Evolutionary conservation across 2,797 vertebrate genomes (phyloP).

Genomic region (Psittacula echo): DNA sequence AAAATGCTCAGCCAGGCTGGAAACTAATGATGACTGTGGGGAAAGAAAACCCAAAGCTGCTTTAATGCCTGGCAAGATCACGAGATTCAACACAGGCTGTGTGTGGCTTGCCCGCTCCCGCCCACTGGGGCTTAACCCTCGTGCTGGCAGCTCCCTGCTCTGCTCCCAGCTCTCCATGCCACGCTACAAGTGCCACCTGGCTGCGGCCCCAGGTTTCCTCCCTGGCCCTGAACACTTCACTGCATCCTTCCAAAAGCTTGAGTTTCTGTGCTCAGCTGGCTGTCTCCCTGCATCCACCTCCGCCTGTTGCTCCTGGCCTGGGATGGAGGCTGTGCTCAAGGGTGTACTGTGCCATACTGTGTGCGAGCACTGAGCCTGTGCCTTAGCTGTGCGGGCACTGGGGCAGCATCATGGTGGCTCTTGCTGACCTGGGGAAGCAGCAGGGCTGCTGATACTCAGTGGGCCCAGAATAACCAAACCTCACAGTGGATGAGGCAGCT

Average conservation of each 20-base stretch:
- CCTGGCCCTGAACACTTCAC: not conserved
- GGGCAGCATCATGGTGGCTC: not conserved
- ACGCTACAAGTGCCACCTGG: not conserved
- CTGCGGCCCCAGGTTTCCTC: not conserved
- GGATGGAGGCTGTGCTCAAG: not conserved
- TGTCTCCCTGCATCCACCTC: not conserved
- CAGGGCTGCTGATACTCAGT: not conserved
- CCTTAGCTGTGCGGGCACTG: accelerated
- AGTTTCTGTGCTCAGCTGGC: accelerated
- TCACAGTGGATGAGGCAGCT: accelerated
- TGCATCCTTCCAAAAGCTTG: not conserved
- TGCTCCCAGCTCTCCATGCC: not conserved
- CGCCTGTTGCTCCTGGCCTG: not conserved
- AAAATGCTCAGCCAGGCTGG: not conserved
- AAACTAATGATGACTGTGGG: not conserved
- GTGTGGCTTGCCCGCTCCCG: not conserved
- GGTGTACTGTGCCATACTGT: not conserved
- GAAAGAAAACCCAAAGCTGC: not conserved
- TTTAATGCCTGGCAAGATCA: not conserved
- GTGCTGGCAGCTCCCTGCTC: not conserved
- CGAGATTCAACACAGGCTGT: not conserved
- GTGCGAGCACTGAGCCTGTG: not conserved
- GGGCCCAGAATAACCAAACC: not conserved
- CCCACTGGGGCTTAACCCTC: accelerated
- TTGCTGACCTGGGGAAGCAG: not conserved